Conservation (phyloP, 2,888 invertebrate species). For the Eupithecia centaureata region DNA sequence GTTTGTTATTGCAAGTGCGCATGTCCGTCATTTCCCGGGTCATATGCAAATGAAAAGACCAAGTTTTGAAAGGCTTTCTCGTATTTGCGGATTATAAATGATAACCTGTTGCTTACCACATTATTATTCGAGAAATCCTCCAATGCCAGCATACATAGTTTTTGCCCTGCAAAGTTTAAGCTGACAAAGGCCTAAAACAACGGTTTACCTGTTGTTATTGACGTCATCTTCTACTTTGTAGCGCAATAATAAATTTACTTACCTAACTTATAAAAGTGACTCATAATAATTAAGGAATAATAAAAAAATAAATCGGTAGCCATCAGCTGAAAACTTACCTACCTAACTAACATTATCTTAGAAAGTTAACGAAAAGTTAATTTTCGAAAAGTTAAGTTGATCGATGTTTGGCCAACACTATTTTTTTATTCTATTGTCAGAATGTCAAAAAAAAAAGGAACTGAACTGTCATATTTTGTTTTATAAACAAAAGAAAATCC, state of each 20-base stretch:
- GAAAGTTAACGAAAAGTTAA: too few relatives aligned
- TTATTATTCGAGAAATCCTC: conserved; percentile 69
- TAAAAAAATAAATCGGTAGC: background rate
- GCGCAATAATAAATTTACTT: background rate
- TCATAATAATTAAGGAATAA: too few relatives aligned
- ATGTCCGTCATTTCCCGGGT: conserved; percentile 63
- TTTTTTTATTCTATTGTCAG: background rate
- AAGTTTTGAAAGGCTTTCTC: conserved; percentile 71
- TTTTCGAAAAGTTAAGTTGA: too few relatives aligned
- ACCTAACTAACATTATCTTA: background rate
- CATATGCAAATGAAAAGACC: conserved; percentile 74
- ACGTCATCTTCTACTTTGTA: background rate
- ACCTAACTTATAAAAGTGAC: background rate
- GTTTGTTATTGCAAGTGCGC: conserved; percentile 62
- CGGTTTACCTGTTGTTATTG: conserved; percentile 3
- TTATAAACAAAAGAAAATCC: conserved; percentile 2
- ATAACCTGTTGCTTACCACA: conserved; percentile 79
- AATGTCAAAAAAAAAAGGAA: conserved; percentile 1
- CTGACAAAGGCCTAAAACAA: conserved; percentile 2
- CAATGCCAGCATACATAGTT: conserved; percentile 55
- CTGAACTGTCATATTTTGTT: background rate
- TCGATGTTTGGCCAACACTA: background rate
- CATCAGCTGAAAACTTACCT: background rate
- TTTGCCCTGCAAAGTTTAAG: conserved; percentile 6
- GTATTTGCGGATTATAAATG: conserved; percentile 77